Percentiles rank a stretch among this genome's conserved stretches.
Conservation (phyloP, 2,113 vertebrate species). For the Clupea harengus region DNA sequence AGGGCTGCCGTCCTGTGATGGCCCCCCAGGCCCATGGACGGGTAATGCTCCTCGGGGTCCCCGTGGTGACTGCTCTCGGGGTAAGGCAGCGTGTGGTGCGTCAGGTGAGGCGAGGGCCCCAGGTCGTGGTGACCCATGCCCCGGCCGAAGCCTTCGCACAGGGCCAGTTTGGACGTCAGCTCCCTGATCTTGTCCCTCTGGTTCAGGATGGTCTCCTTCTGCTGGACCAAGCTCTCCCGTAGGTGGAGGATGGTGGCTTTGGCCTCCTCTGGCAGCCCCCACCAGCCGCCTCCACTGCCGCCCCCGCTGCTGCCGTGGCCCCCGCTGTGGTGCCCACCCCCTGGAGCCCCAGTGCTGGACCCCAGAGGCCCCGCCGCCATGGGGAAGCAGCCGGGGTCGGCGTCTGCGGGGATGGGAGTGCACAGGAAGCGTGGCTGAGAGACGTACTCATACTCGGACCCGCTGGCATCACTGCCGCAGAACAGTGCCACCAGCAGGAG, state of each 20-base stretch:
- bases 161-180: conserved; percentile 75
- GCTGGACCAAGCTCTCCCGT: conserved; percentile 76
- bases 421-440: conserved; percentile 76
- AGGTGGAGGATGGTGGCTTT: conserved; percentile 77
- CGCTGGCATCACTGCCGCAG: conserved; percentile 31
- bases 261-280: conserved; percentile 75
- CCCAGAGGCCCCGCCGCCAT: conserved; percentile 43
- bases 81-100: conserved; percentile 40
- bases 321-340: conserved; percentile 54
- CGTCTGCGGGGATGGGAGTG: conserved; percentile 71
- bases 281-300: conserved; percentile 58
- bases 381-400: conserved; percentile 72
- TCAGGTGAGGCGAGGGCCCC: conserved; percentile 18
- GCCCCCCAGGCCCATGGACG: conserved; percentile 36
- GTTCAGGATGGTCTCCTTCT: conserved; percentile 80
- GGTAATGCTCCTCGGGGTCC: conserved; percentile 60
- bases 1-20: conserved; percentile 45
- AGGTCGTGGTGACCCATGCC: conserved; percentile 48
- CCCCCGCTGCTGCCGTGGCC: conserved; percentile 34
- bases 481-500: conserved; percentile 43
- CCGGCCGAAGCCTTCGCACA: conserved; percentile 71
- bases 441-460: conserved; percentile 51
- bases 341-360: conserved; percentile 23
- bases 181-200: conserved; percentile 79
- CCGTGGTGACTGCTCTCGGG: conserved; percentile 54